Evolutionary conservation across 35 echinoderm and acorn worm species (phyloP).

Genomic region (Heliocidaris erythrogramma): DNA sequence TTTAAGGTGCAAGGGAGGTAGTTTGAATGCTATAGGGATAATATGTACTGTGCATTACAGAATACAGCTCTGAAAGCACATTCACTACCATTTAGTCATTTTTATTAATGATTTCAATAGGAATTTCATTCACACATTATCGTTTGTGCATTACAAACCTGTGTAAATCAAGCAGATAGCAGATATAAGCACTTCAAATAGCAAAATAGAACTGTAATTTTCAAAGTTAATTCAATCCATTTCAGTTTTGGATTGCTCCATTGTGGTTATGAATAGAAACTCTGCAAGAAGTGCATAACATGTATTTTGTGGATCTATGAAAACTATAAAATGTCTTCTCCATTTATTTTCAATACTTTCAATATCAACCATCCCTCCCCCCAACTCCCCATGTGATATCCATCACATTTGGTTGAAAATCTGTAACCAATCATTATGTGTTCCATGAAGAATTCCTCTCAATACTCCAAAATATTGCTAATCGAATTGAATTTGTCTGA

Average conservation of each 20-base stretch:
- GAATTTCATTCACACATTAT: not conserved
- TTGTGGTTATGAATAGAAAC: too few relatives aligned
- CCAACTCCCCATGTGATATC: not conserved
- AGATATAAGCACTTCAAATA: too few relatives aligned
- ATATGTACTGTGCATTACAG: not conserved
- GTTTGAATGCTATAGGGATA: not conserved
- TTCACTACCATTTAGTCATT: not conserved
- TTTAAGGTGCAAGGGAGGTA: not conserved
- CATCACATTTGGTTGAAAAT: not conserved
- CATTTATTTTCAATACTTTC: too few relatives aligned
- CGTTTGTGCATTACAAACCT: not conserved
- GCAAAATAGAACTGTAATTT: not conserved
- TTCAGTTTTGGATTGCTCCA: too few relatives aligned
- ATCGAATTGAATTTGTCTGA: too few relatives aligned
- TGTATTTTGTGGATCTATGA: too few relatives aligned
- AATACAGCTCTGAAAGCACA: not conserved
- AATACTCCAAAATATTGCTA: too few relatives aligned
- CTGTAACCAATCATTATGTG: too few relatives aligned
- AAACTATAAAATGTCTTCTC: too few relatives aligned
- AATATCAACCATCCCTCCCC: not conserved
- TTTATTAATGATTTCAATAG: not conserved
- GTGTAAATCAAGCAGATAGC: not conserved
- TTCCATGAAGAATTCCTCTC: too few relatives aligned
- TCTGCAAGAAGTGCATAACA: too few relatives aligned
- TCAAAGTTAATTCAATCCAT: too few relatives aligned